Conservation (phyloP, 1,140 invertebrate species). For the Cherax destructor region DNA sequence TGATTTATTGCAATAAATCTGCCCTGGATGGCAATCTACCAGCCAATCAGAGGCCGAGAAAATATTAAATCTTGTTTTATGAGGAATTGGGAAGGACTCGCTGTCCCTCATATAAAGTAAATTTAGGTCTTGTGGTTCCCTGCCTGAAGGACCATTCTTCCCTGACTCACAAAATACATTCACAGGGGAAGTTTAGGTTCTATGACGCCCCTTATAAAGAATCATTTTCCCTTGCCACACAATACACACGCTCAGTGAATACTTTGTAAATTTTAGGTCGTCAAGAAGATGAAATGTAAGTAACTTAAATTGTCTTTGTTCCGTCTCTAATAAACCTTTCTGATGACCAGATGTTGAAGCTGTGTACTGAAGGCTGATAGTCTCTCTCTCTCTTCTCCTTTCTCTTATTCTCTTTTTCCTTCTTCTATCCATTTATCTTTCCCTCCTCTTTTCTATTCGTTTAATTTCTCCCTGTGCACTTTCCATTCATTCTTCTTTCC, state of each 20-base stretch:
- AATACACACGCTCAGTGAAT: not conserved
- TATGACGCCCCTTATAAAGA: not conserved
- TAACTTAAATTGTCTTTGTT: slow-evolving; percentile 37
- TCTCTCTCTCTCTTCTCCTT: too few relatives aligned
- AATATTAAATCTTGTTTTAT: slow-evolving; percentile 61
- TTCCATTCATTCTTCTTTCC: too few relatives aligned
- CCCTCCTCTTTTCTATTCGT: too few relatives aligned
- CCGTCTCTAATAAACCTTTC: not conserved
- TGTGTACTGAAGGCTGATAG: too few relatives aligned
- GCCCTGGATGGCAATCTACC: slow-evolving; percentile 44
- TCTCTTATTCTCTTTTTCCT: too few relatives aligned
- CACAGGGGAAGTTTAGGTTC: not conserved
- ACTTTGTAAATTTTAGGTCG: slow-evolving; percentile 49
- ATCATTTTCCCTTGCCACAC: not conserved
- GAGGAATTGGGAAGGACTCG: not conserved
- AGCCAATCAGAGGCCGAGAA: slow-evolving; percentile 52
- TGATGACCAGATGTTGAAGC: too few relatives aligned
- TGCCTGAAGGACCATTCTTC: too few relatives aligned
- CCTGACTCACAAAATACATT: not conserved
- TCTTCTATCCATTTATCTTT: too few relatives aligned
- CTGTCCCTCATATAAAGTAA: too few relatives aligned
- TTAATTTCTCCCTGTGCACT: too few relatives aligned
- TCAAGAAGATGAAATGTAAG: slow-evolving; percentile 39
- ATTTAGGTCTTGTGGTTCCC: too few relatives aligned
- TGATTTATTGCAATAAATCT: slow-evolving; percentile 31